Conservation (phyloP, 2,888 invertebrate species). For the Diloba caeruleocephala region DNA sequence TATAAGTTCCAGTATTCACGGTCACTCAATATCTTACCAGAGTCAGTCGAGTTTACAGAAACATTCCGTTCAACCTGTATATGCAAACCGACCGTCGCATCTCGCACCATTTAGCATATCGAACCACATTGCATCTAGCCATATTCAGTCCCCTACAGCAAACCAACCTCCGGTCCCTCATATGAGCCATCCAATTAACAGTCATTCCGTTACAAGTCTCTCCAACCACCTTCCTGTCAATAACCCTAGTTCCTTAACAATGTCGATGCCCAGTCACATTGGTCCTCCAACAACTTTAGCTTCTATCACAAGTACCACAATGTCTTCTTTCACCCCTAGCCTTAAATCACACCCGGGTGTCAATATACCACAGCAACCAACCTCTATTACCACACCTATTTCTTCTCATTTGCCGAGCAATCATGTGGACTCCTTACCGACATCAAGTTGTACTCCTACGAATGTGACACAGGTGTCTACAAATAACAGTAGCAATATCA, state of each 20-base stretch:
- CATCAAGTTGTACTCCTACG: constrained; percentile 66
- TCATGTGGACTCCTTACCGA: constrained; percentile 69
- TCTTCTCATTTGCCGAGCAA: constrained; percentile 71
- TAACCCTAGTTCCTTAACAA: constrained; percentile 67
- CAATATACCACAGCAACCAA: constrained; percentile 65
- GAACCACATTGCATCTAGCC: constrained; percentile 87
- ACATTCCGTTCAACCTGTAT: constrained; percentile 84
- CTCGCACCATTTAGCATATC: constrained; percentile 81
- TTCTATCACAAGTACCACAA: constrained; percentile 70
- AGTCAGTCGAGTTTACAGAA: constrained; percentile 84
- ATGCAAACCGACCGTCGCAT: constrained; percentile 80
- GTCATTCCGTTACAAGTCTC: constrained; percentile 80
- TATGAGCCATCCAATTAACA: constrained; percentile 74
- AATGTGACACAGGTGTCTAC: constrained; percentile 66
- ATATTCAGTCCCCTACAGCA: constrained; percentile 85
- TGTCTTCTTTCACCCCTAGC: constrained; percentile 75
- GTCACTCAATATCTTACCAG: constrained; percentile 81
- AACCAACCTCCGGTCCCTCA: constrained; percentile 78
- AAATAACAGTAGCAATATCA: constrained; percentile 73
- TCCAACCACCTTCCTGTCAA: constrained; percentile 72
- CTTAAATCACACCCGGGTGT: constrained; percentile 75
- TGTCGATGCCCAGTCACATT: constrained; percentile 73
- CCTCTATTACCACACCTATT: constrained; percentile 63
- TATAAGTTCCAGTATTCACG: constrained; percentile 83
- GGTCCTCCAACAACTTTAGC: constrained; percentile 69